Evolutionary conservation across 2,797 vertebrate species (phyloP), one percentile per base, ranked within the genome.

Genomic region (Myoxocephalus aenaeus): DNA sequence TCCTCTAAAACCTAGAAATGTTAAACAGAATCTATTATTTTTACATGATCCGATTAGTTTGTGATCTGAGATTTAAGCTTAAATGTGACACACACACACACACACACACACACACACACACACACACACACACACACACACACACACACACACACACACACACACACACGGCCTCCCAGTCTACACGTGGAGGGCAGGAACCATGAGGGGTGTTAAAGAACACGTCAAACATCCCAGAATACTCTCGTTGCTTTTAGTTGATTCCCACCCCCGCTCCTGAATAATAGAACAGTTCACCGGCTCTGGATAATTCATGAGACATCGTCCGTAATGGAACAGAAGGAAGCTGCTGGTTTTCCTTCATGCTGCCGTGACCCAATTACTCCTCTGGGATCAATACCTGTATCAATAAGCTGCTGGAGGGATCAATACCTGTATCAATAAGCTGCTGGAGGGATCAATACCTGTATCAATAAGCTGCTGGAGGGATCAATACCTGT

Each of bases 261-360:
- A 74, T 65, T 67, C 40, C 34, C 22, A 65, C 54, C 51, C 61
- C 77, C 66, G 70, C 76, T 58, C 56, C 70, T 94, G 56, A 92
- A 95, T 95, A 90, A 93, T 92, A 69, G 17, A 95, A 90, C 88
- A 32, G 51, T 80, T 74, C 85, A 86, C 82, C 77, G 75, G 78
- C 61, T 82, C 81, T 94, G 80, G 81, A 92, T 94, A 91, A 94
- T 94, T 93, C 82, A 94, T 90, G 76, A 54, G 6, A 20, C 27
- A 25, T 46, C 77, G 91, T 91, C 87, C 90, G 89, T 90, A 92
- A 91, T 81, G 88, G 88, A 80, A 69, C 56, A 87, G 80, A 86
- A 68, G 85, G 80, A 72, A 32, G 78, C 69, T 59, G 82, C 75
- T 70, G 73, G 63, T 85, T 79, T 70, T 61, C 70, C 83, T 46